Evolutionary conservation across 2,888 invertebrate genomes (phyloP), one percentile per base, ranked within the genome.

Genomic region (Megaustenia siamemsis): DNA sequence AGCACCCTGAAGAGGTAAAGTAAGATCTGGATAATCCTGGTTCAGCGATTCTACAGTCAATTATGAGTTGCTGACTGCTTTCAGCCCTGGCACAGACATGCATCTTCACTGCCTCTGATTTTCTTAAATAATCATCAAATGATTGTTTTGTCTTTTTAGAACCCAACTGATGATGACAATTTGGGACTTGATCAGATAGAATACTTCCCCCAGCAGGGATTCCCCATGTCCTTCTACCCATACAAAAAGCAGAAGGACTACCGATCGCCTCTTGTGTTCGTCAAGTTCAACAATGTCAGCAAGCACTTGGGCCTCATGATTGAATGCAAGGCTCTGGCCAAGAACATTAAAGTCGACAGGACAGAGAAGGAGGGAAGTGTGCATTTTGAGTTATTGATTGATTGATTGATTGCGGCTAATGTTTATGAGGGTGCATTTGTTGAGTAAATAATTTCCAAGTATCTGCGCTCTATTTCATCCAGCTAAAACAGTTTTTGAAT

Each of bases 311-410:
- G 94, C 28, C 92, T 95, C 76, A 93, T 94, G 90, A 92, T 95
- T n/a, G 93, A 94, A 89, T 95, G 95, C 91, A 93, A 93, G 86
- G 94, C 94, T 38, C 94, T 93, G 90, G 94, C 95, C 45, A 91
- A 92, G 86, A 95, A 95, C 91, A 94, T 95, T 88, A 89, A 95
- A 90, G 97, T 98, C 95, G 96, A 98, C 95, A 96, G 97, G 93
- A 96, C 96, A 94, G 97, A 98, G 94, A 96, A 97, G 94, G 96
- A 97, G 94, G 98, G 98, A 92, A 97, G 97, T 92, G 97, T 98
- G 92, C 98, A 98, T 95, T 98, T 98, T 95, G 98, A 98, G 95
- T 95, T 98, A 94, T 96, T 98, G 96, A 96, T 98, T 94, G 98
- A 98, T 28, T 32, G n/a, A n/a, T n/a, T n/a, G n/a, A n/a, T n/a